A percentile compares a stretch with the other conserved stretches of the same genome.
Conservation (phyloP, 2,888 invertebrate genomes). For the Drosophila prolongata region DNA sequence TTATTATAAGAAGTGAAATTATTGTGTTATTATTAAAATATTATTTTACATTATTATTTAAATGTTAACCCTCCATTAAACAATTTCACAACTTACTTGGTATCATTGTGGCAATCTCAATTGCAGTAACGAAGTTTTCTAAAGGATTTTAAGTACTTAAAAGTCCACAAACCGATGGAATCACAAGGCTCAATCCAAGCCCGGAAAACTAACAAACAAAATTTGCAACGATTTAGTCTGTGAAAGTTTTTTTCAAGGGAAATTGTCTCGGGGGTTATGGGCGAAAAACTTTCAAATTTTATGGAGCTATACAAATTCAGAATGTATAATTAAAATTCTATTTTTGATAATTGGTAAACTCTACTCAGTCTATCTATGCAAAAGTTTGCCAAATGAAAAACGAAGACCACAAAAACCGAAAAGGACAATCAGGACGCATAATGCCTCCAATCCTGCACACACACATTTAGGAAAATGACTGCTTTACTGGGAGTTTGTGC, state of each 20-base stretch:
- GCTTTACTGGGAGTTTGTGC: constrained; percentile 22
- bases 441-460: constrained; percentile 7
- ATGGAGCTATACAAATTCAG: constrained; percentile 12
- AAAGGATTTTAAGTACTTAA: constrained; percentile 5
- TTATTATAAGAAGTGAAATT: no score
- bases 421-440: constrained; percentile 14
- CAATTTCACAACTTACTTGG: neutral
- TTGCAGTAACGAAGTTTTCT: neutral
- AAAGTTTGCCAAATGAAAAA: constrained; percentile 18
- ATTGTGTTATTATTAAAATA: no score
- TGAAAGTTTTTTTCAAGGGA: constrained; percentile 12
- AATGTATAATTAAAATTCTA: constrained; percentile 42
- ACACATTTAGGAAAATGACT: constrained; percentile 23
- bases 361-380: constrained; percentile 2
- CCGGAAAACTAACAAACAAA: constrained; percentile 4
- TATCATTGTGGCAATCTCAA: neutral
- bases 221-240: constrained; percentile 6
- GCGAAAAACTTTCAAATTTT: constrained; percentile 19
- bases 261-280: neutral
- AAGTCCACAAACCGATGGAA: constrained; percentile 2
- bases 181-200: constrained; percentile 2
- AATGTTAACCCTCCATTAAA: neutral
- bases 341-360: constrained; percentile 42
- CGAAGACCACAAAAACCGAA: constrained; percentile 5
- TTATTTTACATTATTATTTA: no score